Evolutionary conservation across 2,797 vertebrate genomes (phyloP).

Genomic region (Acipenser ruthenus): DNA sequence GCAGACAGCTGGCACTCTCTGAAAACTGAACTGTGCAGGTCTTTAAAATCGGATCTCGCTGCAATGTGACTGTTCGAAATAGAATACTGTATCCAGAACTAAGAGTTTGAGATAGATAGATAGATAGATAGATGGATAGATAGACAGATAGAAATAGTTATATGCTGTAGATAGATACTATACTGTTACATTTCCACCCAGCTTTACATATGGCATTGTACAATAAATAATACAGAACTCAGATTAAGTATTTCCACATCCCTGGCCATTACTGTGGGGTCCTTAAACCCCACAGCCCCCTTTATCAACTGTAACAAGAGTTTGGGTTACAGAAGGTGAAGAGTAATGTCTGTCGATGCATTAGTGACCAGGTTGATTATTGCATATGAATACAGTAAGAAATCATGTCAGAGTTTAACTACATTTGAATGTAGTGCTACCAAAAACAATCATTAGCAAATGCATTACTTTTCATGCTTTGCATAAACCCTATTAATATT

Average conservation of each 20-base stretch:
- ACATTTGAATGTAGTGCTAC: slow-evolving; percentile 39
- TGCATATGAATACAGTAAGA: slow-evolving; percentile 33
- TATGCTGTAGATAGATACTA: no score
- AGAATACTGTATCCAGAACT: no score
- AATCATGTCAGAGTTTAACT: slow-evolving; percentile 47
- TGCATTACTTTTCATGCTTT: slow-evolving; percentile 56
- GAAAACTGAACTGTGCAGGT: no score
- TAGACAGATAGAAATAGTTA: background rate
- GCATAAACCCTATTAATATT: slow-evolving; percentile 58
- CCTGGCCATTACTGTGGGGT: slow-evolving; percentile 17
- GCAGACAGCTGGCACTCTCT: no score
- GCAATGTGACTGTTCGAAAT: no score
- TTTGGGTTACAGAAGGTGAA: background rate
- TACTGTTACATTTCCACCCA: no score
- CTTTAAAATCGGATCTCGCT: no score
- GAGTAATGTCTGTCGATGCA: no score
- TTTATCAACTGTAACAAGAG: slow-evolving; percentile 29
- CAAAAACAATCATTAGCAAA: slow-evolving; percentile 62
- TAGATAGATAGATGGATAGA: slow-evolving; percentile 1
- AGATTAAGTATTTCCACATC: no score
- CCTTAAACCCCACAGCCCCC: slow-evolving; percentile 1
- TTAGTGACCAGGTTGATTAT: background rate
- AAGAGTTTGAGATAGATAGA: background rate
- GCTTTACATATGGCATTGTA: no score
- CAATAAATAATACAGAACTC: no score